phyloP scores from a whole-genome alignment of 1,140 invertebrate genomes.

The Drosophila willistoni region DNA sequence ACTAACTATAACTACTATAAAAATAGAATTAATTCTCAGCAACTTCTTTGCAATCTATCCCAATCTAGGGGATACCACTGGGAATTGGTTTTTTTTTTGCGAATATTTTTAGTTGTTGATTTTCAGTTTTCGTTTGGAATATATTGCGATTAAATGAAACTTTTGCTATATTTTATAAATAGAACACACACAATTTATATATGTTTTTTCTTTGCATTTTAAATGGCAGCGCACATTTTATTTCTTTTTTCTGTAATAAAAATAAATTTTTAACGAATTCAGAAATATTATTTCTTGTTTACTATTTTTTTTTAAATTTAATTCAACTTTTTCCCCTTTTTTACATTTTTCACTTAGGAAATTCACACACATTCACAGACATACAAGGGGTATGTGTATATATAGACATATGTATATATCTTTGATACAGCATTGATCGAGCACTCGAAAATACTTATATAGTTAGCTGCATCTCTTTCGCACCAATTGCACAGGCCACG shows the following conservation, averaged over 20 bases:
- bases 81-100: not conserved
- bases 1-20: constrained; percentile 4
- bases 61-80: not conserved
- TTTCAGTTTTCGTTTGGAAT: constrained; percentile 47
- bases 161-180: constrained; percentile 82
- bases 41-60: constrained; percentile 1
- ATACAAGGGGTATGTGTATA: constrained; percentile 22
- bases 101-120: constrained; percentile 31
- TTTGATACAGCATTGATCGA: constrained; percentile 72
- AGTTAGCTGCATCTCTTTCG: constrained; percentile 72
- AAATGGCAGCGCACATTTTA: constrained; percentile 67
- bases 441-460: constrained; percentile 78
- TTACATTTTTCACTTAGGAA: constrained; percentile 50
- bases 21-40: not conserved
- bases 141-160: constrained; percentile 65
- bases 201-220: constrained; percentile 51
- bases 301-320: constrained; percentile 54
- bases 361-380: constrained; percentile 30
- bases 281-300: constrained; percentile 55
- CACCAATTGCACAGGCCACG: constrained; percentile 57
- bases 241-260: too few species aligned
- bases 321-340: constrained; percentile 45
- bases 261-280: constrained; percentile 43
- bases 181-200: constrained; percentile 53
- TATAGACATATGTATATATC: constrained; percentile 47